Conservation (phyloP, 2,113 vertebrate genomes). For the Camelus bactrianus region DNA sequence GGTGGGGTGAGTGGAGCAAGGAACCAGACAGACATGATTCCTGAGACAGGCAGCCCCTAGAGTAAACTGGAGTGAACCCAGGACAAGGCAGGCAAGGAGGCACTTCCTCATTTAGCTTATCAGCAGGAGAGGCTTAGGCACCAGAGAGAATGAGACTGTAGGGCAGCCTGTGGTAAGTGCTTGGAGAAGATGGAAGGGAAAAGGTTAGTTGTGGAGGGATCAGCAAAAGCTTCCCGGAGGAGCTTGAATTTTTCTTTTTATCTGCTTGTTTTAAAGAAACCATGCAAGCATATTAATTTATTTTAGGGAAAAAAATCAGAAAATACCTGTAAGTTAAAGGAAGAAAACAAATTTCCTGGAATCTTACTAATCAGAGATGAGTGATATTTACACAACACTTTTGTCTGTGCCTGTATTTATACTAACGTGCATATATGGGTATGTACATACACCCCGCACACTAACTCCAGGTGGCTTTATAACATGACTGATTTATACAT, state of each 20-base stretch:
- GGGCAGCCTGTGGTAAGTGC: neutral
- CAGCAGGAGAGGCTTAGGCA: neutral
- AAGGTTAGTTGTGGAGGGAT: neutral
- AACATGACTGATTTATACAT: neutral
- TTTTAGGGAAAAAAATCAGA: neutral
- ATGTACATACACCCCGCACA: neutral
- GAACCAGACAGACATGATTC: neutral
- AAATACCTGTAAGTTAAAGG: conserved; percentile 25
- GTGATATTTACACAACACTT: neutral
- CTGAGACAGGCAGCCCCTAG: neutral
- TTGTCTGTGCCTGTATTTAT: neutral
- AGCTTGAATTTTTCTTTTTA: neutral
- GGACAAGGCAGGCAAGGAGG: neutral
- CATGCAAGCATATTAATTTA: neutral
- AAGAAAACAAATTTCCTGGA: neutral
- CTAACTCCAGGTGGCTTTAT: neutral
- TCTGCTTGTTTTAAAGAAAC: conserved; percentile 26
- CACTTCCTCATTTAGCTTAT: neutral
- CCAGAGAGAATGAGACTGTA: neutral
- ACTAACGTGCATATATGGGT: neutral
- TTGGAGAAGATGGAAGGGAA: neutral
- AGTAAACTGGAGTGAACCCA: neutral
- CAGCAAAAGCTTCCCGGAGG: neutral
- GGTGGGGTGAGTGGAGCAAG: neutral
- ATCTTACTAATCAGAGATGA: neutral